Percentiles rank a stretch among this genome's conserved stretches.
These are phyloP conservation scores for Agapetus fuscipes DNA, from an alignment of 2,888 invertebrate genomes.

Conservation along the genomic window DNA sequence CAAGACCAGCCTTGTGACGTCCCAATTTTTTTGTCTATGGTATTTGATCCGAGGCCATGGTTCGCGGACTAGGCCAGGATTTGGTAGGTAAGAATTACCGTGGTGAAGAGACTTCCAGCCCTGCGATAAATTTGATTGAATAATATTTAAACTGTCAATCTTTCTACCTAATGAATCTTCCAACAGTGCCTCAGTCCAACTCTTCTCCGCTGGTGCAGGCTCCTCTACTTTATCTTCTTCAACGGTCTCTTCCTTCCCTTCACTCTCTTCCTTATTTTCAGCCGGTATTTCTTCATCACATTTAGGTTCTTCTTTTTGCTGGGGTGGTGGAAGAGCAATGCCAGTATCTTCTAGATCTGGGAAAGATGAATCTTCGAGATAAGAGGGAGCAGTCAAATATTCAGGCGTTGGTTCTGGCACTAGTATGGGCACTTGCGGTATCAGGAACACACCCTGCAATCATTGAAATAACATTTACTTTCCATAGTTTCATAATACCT, in stretches of 20 bases:
- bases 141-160: too few relatives aligned
- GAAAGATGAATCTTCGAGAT: conserved; percentile 34
- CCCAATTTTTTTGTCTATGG: too few relatives aligned
- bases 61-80: too few relatives aligned
- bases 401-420: conserved; percentile 36
- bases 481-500: too few relatives aligned
- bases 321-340: conserved; percentile 10
- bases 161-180: conserved; percentile 13
- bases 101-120: too few relatives aligned
- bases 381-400: conserved; percentile 36
- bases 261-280: conserved; percentile 7
- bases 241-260: conserved; percentile 4
- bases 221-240: conserved; percentile 12
- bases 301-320: not conserved
- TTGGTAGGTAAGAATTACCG: too few relatives aligned
- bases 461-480: conserved; percentile 5
- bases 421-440: conserved; percentile 35
- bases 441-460: conserved; percentile 21
- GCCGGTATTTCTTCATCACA: conserved; percentile 5
- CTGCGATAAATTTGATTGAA: too few relatives aligned
- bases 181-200: conserved; percentile 8
- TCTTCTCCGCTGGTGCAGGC: conserved; percentile 4
- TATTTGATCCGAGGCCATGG: too few relatives aligned
- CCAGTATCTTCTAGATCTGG: conserved; percentile 39
- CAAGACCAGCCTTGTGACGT: too few relatives aligned